phyloP scores from a whole-genome alignment of 2,113 vertebrate species.

The Cephalopholis sonnerati region DNA sequence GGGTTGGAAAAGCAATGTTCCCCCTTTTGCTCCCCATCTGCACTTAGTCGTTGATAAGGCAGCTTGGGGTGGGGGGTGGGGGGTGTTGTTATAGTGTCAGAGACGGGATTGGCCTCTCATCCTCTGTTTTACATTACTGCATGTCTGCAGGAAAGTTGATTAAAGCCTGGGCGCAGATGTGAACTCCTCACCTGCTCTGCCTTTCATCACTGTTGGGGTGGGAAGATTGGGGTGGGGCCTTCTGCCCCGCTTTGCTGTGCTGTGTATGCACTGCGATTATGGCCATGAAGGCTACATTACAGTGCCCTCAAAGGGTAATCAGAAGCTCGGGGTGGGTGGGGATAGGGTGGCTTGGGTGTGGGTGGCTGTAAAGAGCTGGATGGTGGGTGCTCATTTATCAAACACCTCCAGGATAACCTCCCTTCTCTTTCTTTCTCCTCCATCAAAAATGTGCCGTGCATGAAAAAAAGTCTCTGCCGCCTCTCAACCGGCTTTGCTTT shows the following conservation, averaged over 20 bases:
- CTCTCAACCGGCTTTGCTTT: slow-evolving; percentile 47
- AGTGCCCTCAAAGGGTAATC: slow-evolving; percentile 67
- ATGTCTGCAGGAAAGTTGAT: slow-evolving; percentile 74
- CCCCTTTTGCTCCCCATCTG: slow-evolving; percentile 21
- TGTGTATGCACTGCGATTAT: slow-evolving; percentile 44
- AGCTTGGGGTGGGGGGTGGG: not conserved
- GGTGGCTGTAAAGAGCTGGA: slow-evolving; percentile 50
- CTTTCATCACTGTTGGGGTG: slow-evolving; percentile 61
- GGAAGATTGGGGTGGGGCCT: slow-evolving; percentile 40
- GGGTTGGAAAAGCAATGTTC: slow-evolving; percentile 29
- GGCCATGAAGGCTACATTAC: slow-evolving; percentile 52
- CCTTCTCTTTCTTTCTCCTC: slow-evolving; percentile 46
- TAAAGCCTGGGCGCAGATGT: slow-evolving; percentile 62
- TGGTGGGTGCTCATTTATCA: slow-evolving; percentile 72
- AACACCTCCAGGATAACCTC: slow-evolving; percentile 62
- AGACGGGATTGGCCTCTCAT: slow-evolving; percentile 30
- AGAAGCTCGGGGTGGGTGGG: slow-evolving; percentile 44
- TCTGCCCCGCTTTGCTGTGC: slow-evolving; percentile 9
- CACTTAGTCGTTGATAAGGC: slow-evolving; percentile 31
- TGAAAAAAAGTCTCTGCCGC: slow-evolving; percentile 32
- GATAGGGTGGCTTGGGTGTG: slow-evolving; percentile 38
- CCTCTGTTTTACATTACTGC: slow-evolving; percentile 70
- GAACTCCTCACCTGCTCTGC: slow-evolving; percentile 72
- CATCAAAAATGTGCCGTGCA: slow-evolving; percentile 53
- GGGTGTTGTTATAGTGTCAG: slow-evolving; percentile 37